Evolutionary conservation across 2,797 vertebrate species (phyloP).

Genomic region (Notoglanidium macrostoma): DNA sequence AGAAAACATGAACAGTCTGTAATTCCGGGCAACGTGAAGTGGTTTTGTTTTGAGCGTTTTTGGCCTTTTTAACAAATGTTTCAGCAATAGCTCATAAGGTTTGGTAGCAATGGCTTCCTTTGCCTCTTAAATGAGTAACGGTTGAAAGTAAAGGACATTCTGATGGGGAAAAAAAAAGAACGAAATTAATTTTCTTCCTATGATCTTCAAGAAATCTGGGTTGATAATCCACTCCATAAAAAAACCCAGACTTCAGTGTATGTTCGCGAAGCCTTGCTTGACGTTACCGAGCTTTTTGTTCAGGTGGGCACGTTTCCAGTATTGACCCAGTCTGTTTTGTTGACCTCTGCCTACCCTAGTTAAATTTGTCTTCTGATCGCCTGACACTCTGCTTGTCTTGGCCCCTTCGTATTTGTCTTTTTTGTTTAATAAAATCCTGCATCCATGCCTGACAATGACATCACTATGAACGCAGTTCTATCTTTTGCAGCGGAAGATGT

Average conservation of each 20-base stretch:
- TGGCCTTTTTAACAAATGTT: not conserved
- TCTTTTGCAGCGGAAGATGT: slow-evolving; percentile 4
- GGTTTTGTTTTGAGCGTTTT: too few relatives aligned
- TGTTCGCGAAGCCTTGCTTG: not conserved
- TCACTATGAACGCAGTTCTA: not conserved
- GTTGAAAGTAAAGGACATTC: not conserved
- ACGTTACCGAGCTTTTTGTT: not conserved
- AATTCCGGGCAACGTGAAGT: too few relatives aligned
- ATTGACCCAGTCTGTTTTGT: not conserved
- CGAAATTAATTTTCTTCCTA: not conserved
- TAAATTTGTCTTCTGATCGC: not conserved
- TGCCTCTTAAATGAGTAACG: not conserved
- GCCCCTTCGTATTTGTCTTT: not conserved
- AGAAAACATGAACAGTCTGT: not conserved
- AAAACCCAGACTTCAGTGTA: not conserved
- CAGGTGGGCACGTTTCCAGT: not conserved
- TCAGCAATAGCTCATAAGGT: not conserved
- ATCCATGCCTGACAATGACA: not conserved
- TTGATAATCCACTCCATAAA: not conserved
- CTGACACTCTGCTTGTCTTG: not conserved
- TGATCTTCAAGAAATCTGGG: not conserved
- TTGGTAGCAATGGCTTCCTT: not conserved
- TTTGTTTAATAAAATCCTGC: not conserved
- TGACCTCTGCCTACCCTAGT: not conserved
- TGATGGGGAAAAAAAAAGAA: not conserved